A percentile compares a stretch with the other conserved stretches of the same genome.
These are phyloP conservation scores for Dendrolimus punctatus DNA, from an alignment of 1,140 invertebrate species.

Conservation along the genomic window DNA sequence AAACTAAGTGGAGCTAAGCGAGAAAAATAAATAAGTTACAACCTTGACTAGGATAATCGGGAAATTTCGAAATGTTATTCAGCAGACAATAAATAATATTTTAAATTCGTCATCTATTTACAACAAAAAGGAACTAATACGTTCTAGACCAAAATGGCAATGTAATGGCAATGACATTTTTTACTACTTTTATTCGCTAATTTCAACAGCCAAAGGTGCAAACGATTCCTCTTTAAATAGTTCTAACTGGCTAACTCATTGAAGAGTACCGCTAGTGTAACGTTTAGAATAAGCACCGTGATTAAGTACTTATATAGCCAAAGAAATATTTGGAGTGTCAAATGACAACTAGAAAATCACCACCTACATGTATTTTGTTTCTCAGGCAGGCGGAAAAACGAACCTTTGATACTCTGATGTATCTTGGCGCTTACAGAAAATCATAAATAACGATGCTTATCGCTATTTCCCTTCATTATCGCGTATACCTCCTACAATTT, in stretches of 20 bases:
- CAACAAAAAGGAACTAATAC: conserved; percentile 65
- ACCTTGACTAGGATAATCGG: conserved; percentile 66
- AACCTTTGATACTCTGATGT: too few relatives aligned
- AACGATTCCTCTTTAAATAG: conserved; percentile 37
- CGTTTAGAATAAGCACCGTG: conserved; percentile 25
- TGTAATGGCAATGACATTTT: conserved; percentile 65
- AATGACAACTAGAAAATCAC: too few relatives aligned
- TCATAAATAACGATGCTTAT: too few relatives aligned
- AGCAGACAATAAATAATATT: conserved; percentile 59
- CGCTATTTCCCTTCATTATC: too few relatives aligned
- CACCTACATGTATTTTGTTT: too few relatives aligned
- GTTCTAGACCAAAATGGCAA: conserved; percentile 69
- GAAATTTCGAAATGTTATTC: conserved; percentile 59
- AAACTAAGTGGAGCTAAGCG: conserved; percentile 45
- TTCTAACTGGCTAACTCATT: conserved; percentile 17
- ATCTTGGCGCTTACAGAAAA: too few relatives aligned
- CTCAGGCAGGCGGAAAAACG: too few relatives aligned
- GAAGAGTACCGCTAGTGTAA: conserved; percentile 9
- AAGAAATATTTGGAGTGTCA: conserved; percentile 10
- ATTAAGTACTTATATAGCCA: conserved; percentile 32
- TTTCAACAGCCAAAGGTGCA: conserved; percentile 47
- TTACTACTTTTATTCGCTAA: conserved; percentile 40
- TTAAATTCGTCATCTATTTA: conserved; percentile 64
- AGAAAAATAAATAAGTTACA: conserved; percentile 56
- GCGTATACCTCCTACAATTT: too few relatives aligned